Base-by-base conservation (phyloP, 2,888 invertebrate genomes). In the Tanaodytes sp. region DNA sequence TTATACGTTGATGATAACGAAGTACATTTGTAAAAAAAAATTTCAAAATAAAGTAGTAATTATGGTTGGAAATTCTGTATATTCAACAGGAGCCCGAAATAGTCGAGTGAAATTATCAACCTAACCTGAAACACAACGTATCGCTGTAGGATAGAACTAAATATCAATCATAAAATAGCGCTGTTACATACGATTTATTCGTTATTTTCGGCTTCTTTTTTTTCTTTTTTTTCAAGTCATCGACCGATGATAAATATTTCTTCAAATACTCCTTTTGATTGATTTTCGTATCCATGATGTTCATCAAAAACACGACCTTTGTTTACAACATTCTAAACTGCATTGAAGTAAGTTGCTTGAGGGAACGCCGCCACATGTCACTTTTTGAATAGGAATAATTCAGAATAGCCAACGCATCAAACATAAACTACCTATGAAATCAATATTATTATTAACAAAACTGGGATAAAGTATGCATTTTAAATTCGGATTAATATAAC, bases 261-360 rank as follows among this genome's bases (percentile, higher is more conserved):
- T 92, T 92, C 51, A 94, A 86, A 83, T 94, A 94, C 71, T 92
- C 90, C 77, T 93, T 93, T 80, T 94, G 92, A 81, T 89, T 88
- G 63, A 92, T 84, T 75, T 85, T 55, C 84, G 77, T 33, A 5
- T 62, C 49, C 58, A 58, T 58, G 43, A 37, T 45, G 19, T 23
- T 37, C 37, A 12, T 12, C 2, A 49, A 9, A 20, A 37, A 51
- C 27, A 15, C 39, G 31, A 27, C n/a, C 36, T 16, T 55, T 55
- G 55, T 55, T 55, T 55, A 55, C 55, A 45, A 54, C 43, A 20
- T 23, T 5, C 23, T 23, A 5, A 23, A 49, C 36, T 9, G 15
- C 12, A 14, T 33, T 49, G 16, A 16, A 11, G 11, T 1, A 19
- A n/a, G 23, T 23, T 23, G 23, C 8, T 23, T 23, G 8, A n/a